These are phyloP conservation scores for Hemicrepidius hirtus DNA, from an alignment of 2,888 invertebrate species.

Conservation along the genomic window DNA sequence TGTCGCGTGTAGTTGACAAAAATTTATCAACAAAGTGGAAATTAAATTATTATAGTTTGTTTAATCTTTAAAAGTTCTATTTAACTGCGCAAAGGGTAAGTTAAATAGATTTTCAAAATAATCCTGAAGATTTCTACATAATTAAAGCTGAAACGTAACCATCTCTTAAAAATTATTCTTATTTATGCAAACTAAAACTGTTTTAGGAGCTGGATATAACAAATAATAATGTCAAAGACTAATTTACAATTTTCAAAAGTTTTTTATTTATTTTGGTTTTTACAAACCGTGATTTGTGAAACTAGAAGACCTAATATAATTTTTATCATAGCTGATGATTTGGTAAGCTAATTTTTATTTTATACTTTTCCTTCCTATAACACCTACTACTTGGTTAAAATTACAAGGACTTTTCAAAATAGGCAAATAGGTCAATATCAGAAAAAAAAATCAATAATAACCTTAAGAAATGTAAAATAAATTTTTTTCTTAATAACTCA, in stretches of 20 bases:
- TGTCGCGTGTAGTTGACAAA: not conserved
- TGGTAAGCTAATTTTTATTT: constrained; percentile 76
- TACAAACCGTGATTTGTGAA: not conserved
- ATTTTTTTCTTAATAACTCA: too few species aligned
- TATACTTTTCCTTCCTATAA: constrained; percentile 1
- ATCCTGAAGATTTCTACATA: not conserved
- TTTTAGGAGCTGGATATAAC: not conserved
- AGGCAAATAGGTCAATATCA: constrained; percentile 27
- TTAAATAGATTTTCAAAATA: not conserved
- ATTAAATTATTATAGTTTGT: too few species aligned
- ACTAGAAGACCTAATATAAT: constrained; percentile 80
- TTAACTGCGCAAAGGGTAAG: not conserved
- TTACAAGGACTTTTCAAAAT: constrained; percentile 20
- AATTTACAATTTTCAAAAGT: not conserved
- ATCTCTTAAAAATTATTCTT: too few species aligned
- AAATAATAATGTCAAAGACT: too few species aligned
- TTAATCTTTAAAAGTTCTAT: too few species aligned
- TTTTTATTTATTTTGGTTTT: not conserved
- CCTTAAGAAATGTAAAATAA: not conserved
- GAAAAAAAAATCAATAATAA: constrained; percentile 1
- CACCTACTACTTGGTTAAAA: not conserved
- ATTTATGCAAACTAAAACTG: not conserved
- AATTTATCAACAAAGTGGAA: not conserved
- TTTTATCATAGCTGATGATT: constrained; percentile 90
- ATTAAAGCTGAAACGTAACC: not conserved